Percentiles rank a stretch among this genome's conserved stretches.
Conservation (phyloP, 2,113 vertebrate species). For the Eclectus roratus region DNA sequence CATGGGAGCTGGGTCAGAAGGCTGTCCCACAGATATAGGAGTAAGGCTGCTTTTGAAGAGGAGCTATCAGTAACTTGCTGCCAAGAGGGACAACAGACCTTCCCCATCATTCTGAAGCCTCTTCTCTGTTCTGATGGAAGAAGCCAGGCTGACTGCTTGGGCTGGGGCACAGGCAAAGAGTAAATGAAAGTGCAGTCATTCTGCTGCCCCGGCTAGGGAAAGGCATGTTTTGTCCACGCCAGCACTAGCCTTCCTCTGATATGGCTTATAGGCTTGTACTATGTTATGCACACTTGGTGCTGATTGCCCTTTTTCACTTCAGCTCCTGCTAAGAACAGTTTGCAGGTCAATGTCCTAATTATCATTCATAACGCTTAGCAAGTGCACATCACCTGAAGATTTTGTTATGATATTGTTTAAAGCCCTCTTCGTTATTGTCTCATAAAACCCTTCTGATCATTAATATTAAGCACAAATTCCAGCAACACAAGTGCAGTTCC, state of each 20-base stretch:
- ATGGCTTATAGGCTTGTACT: not conserved
- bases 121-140: not conserved
- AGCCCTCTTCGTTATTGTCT: not conserved
- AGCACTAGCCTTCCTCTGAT: not conserved
- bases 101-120: not conserved
- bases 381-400: not conserved
- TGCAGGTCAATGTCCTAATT: not conserved
- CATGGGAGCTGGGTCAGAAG: not conserved
- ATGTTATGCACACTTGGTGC: not conserved
- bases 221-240: fast-evolving
- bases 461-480: not conserved
- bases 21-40: not conserved
- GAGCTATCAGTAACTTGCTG: not conserved
- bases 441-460: not conserved
- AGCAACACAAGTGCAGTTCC: not conserved
- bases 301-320: not conserved
- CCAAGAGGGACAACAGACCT: not conserved
- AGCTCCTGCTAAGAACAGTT: not conserved
- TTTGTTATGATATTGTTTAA: slow-evolving; percentile 11
- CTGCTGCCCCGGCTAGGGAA: not conserved
- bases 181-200: not conserved
- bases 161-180: not conserved
- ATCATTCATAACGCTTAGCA: not conserved
- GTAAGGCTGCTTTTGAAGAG: not conserved
- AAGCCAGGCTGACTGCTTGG: not conserved